These are phyloP conservation scores for Pimpla rufipes DNA, from an alignment of 2,888 invertebrate species.

Conservation along the genomic window DNA sequence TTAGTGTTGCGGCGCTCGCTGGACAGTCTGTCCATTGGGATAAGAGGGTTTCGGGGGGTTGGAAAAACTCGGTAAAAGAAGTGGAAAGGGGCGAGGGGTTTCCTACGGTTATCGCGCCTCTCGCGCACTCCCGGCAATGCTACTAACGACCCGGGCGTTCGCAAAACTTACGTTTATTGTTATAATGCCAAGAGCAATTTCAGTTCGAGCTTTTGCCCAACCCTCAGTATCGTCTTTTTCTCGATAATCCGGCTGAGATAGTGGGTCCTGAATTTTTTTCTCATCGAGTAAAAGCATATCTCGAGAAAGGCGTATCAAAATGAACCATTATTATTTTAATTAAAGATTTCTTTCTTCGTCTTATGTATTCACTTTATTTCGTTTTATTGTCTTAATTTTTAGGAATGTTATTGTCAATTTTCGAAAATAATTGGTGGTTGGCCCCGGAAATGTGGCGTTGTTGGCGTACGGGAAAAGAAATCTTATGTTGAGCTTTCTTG, in stretches of 20 bases:
- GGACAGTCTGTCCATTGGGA: conserved; percentile 43
- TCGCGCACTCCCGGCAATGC: conserved; percentile 75
- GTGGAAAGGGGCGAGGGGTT: conserved; percentile 5
- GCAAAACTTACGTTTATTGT: conserved; percentile 81
- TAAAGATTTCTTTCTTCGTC: not conserved
- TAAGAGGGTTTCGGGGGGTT: conserved; percentile 2
- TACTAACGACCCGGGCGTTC: conserved; percentile 79
- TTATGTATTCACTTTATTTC: conserved; percentile 16
- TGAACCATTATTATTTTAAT: conserved; percentile 19
- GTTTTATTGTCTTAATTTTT: conserved; percentile 17
- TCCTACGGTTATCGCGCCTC: conserved; percentile 73
- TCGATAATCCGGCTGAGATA: conserved; percentile 57
- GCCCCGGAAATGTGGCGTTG: conserved; percentile 31
- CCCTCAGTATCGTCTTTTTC: conserved; percentile 34
- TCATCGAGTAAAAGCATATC: no score
- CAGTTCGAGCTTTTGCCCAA: conserved; percentile 54
- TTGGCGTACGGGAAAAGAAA: conserved; percentile 7
- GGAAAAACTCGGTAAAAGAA: conserved; percentile 54
- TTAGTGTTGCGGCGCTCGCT: conserved; percentile 18
- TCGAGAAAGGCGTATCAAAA: conserved; percentile 14
- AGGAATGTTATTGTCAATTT: conserved; percentile 28
- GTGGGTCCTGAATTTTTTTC: conserved; percentile 27
- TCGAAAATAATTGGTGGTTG: conserved; percentile 31
- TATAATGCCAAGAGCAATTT: conserved; percentile 79
- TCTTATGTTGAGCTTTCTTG: conserved; percentile 61